Percentiles rank a stretch among this genome's conserved stretches.
Conservation (phyloP, 2,113 vertebrate species). For the Oostethus manadensis region DNA sequence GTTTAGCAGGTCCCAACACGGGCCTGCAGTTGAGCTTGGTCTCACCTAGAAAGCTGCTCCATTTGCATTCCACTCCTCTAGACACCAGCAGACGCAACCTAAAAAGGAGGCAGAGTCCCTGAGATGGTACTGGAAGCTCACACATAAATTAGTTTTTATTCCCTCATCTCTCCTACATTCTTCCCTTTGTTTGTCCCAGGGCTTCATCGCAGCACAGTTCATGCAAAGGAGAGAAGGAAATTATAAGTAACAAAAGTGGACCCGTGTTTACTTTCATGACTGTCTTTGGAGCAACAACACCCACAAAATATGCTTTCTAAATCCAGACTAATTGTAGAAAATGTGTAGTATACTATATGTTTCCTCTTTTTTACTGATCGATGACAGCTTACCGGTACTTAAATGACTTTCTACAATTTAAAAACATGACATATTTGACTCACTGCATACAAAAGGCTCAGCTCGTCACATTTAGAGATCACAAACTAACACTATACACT, state of each 20-base stretch:
- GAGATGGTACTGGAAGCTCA: conserved; percentile 49
- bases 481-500: too few species aligned
- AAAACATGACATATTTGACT: background rate
- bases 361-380: background rate
- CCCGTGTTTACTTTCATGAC: conserved; percentile 54
- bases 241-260: conserved; percentile 48
- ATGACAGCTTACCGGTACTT: background rate
- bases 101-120: conserved; percentile 46
- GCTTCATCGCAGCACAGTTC: conserved; percentile 60
- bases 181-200: conserved; percentile 56
- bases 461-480: too few species aligned
- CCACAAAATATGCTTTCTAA: background rate
- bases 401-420: background rate
- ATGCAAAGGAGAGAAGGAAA: conserved; percentile 55
- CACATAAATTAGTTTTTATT: conserved; percentile 64
- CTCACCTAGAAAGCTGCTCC: conserved; percentile 58
- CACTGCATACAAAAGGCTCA: too few species aligned
- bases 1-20: conserved; percentile 62
- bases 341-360: background rate
- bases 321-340: background rate
- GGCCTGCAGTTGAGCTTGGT: conserved; percentile 51
- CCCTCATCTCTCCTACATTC: conserved; percentile 36
- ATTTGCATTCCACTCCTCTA: conserved; percentile 66
- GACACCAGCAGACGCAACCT: conserved; percentile 40
- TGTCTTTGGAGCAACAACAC: conserved; percentile 25